phyloP scores from a whole-genome alignment of 2,797 vertebrate species.

The Chaetophractus vellerosus region DNA sequence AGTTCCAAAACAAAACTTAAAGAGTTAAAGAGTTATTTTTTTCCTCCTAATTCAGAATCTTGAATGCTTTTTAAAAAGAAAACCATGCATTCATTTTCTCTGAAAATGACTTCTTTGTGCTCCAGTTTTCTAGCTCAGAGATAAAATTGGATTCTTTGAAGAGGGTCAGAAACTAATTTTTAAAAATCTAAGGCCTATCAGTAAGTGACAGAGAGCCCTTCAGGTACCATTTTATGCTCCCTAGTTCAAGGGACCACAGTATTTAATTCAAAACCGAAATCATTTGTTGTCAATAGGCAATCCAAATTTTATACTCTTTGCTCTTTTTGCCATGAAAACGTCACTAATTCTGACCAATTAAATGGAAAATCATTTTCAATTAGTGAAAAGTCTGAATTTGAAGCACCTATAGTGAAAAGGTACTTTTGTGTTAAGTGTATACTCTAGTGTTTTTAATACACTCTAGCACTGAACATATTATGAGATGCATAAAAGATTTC shows the following conservation, averaged over 20 bases:
- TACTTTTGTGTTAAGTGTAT: slow-evolving; percentile 28
- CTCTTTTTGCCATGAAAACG: slow-evolving; percentile 44
- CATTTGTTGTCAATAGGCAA: slow-evolving; percentile 48
- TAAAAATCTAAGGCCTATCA: slow-evolving; percentile 59
- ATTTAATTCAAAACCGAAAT: slow-evolving; percentile 29
- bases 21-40: slow-evolving; percentile 4
- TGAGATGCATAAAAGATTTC: slow-evolving; percentile 27
- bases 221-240: neutral
- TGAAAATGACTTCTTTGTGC: slow-evolving; percentile 74
- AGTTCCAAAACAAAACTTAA: slow-evolving; percentile 45
- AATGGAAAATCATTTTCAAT: slow-evolving; percentile 45
- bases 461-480: neutral
- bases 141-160: slow-evolving; percentile 77
- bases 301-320: slow-evolving; percentile 22
- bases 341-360: slow-evolving; percentile 52
- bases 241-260: neutral
- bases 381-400: slow-evolving; percentile 29
- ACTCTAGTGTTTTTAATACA: slow-evolving; percentile 51
- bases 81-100: slow-evolving; percentile 64
- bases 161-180: slow-evolving; percentile 74
- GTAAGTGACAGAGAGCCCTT: slow-evolving; percentile 36
- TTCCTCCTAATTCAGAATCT: slow-evolving; percentile 32
- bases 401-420: slow-evolving; percentile 22
- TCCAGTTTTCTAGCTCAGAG: slow-evolving; percentile 59
- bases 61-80: neutral